These are phyloP conservation scores for Pterostichus madidus DNA, from an alignment of 2,888 invertebrate genomes.

Conservation along the genomic window DNA sequence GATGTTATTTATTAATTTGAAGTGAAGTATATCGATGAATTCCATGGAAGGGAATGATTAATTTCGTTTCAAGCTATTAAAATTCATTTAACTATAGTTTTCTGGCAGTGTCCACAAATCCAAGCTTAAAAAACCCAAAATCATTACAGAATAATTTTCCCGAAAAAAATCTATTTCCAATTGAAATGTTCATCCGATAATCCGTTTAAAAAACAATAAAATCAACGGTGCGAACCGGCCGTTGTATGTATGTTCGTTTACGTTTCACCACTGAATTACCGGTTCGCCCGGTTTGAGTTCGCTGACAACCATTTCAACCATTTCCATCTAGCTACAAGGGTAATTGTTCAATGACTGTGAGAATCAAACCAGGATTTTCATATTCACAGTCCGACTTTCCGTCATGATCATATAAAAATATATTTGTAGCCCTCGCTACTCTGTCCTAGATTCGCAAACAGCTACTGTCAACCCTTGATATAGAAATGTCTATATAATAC, in stretches of 20 bases:
- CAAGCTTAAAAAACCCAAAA: not conserved
- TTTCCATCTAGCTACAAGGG: no score
- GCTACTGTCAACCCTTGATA: no score
- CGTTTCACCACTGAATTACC: constrained; percentile 47
- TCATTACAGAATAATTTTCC: constrained; percentile 48
- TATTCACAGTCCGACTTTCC: no score
- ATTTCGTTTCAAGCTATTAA: not conserved
- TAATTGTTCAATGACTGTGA: no score
- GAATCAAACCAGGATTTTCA: no score
- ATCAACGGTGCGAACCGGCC: constrained; percentile 33
- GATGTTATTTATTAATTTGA: no score
- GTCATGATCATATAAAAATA: no score
- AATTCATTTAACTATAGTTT: not conserved
- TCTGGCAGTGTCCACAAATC: not conserved
- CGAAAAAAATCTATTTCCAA: constrained; percentile 48
- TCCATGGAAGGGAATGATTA: not conserved
- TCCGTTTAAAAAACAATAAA: constrained; percentile 54
- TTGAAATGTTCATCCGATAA: constrained; percentile 52
- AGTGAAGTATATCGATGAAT: no score
- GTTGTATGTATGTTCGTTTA: constrained; percentile 20
- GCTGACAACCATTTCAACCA: not conserved
- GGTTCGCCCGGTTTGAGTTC: constrained; percentile 2
- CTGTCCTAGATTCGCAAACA: no score
- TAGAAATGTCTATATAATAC: no score
- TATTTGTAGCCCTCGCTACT: no score